Evolutionary conservation across 2,797 vertebrate species (phyloP), one percentile per base, ranked within the genome.

Genomic region (Sebastes elongatus): DNA sequence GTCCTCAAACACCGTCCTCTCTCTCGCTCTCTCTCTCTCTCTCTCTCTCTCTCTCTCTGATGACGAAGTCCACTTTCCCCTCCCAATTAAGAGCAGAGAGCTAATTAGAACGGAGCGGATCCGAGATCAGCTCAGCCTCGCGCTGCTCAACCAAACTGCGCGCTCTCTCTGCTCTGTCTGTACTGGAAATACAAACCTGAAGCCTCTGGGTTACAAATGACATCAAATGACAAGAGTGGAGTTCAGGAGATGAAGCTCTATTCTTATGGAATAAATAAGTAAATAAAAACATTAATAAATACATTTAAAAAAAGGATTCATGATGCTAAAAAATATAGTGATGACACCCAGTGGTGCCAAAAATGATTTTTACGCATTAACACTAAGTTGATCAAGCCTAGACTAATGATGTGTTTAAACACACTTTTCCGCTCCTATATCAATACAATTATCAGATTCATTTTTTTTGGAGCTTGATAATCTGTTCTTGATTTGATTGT

Each of bases 21-120:
- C 61, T 33, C 61, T 61, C 61, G 22, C 86, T 35, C 61, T 61
- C 61, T 33, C 86, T 89, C 79, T 83, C 60, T 33, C 60, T 61
- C 60, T 35, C 60, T 60, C 32, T 33, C 86, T 88, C 79, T 84
- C 61, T 61, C 61, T 35, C 86, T 89, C 80, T 84, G 87, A 89
- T 90, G 86, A 92, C 87, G 84, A 83, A 76, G 91, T 86, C 89
- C 88, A 88, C 82, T 80, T 33, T 71, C 84, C 18, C 89, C 82
- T 74, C 83, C 94, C 94, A 95, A 95, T 95, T 96, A 95, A 94
- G 89, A 92, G 92, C 83, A 88, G 85, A 84, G 93, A 92, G 93
- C 94, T 96, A 96, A 96, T 96, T 96, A 96, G 85, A 84, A 77
- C 18, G 85, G 84, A 85, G 86, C 86, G 84, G 89, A 90, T 90